Percentiles rank a stretch among this genome's conserved stretches.
Evolutionary conservation across 2,113 vertebrate species (phyloP).

Genomic region (Patagioenas fasciata): DNA sequence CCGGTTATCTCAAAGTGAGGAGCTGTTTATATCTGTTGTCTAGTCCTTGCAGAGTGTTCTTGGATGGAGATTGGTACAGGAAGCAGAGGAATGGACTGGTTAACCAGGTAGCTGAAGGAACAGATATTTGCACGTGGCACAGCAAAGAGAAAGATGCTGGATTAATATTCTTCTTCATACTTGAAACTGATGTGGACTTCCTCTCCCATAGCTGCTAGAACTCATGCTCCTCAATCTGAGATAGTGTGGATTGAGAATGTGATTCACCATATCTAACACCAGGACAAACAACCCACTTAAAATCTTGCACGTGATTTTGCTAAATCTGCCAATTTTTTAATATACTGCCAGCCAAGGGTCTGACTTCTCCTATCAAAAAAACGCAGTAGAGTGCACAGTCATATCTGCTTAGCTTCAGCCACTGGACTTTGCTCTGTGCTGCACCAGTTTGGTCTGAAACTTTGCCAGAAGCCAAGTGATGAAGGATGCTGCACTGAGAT

Average conservation of each 20-base stretch:
- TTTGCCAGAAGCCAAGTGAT: background rate
- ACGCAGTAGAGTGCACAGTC: background rate
- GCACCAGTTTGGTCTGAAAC: background rate
- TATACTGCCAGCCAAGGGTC: background rate
- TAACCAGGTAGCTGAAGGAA: background rate
- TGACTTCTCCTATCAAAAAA: background rate
- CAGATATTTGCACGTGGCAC: background rate
- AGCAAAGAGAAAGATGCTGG: background rate
- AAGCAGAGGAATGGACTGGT: background rate
- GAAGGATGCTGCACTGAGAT: background rate
- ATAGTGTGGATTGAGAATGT: background rate
- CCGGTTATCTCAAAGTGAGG: background rate
- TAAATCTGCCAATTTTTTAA: background rate
- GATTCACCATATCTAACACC: background rate
- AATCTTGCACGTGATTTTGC: background rate
- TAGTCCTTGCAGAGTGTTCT: background rate
- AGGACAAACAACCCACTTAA: background rate
- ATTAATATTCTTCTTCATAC: background rate
- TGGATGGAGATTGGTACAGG: background rate
- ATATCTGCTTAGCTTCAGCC: background rate
- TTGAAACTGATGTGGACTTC: background rate
- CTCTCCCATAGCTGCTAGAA: background rate
- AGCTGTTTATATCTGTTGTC: background rate
- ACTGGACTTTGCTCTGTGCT: background rate
- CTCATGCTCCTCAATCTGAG: background rate